phyloP scores from a whole-genome alignment of 2,888 invertebrate species.

The Rhynchonema sp. region DNA sequence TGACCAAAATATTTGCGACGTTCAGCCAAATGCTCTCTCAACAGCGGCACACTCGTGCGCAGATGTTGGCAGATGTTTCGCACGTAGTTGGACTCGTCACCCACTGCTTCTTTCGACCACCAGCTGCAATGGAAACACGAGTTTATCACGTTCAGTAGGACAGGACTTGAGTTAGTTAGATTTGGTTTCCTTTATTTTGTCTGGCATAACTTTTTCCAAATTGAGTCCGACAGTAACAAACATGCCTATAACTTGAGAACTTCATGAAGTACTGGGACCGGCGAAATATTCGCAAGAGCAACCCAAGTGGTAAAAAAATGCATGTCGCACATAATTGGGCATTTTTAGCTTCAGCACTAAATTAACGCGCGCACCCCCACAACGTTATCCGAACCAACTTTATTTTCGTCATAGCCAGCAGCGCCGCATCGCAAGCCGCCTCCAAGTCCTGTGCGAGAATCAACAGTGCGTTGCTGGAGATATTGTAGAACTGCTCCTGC shows the following conservation, averaged over 20 bases:
- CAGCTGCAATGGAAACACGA: slow-evolving; percentile 6
- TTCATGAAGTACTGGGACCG: too few relatives aligned
- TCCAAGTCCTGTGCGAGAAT: slow-evolving; percentile 83
- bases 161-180: neutral
- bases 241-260: too few relatives aligned
- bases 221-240: too few relatives aligned
- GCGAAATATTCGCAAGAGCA: too few relatives aligned
- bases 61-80: slow-evolving; percentile 68
- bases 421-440: slow-evolving; percentile 71
- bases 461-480: slow-evolving; percentile 54
- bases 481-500: slow-evolving; percentile 29
- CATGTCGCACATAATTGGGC: too few relatives aligned
- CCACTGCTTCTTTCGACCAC: slow-evolving; percentile 76
- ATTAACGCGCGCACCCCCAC: too few relatives aligned
- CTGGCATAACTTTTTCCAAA: too few relatives aligned
- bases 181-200: neutral
- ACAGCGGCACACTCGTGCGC: slow-evolving; percentile 60
- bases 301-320: too few relatives aligned
- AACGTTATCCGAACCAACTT: slow-evolving; percentile 14
- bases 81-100: slow-evolving; percentile 88
- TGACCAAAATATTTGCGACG: slow-evolving; percentile 94
- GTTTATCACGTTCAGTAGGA: neutral
- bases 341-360: too few relatives aligned
- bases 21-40: slow-evolving; percentile 61
- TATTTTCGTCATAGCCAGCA: slow-evolving; percentile 75